Conservation (phyloP, 2,113 vertebrate genomes). For the Chaetura pelagica region DNA sequence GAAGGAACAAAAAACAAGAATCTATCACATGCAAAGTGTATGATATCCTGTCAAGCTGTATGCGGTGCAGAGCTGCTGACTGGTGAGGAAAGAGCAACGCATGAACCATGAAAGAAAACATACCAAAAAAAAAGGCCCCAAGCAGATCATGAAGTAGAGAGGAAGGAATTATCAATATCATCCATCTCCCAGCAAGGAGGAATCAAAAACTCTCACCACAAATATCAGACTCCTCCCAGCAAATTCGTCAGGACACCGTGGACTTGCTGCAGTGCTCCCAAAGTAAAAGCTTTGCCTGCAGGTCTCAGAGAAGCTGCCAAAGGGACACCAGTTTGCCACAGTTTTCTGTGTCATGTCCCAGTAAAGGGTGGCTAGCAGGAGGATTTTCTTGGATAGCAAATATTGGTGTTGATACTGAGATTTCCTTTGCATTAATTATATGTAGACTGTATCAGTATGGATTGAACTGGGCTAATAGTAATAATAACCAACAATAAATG, state of each 20-base stretch:
- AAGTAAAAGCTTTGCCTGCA: neutral
- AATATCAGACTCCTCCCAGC: neutral
- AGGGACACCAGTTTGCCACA: neutral
- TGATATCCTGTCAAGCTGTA: neutral
- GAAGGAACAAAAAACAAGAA: neutral
- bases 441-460: neutral
- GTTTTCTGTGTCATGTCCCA: neutral
- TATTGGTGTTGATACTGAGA: neutral
- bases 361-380: neutral
- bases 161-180: neutral
- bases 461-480: neutral
- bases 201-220: neutral
- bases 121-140: neutral
- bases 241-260: neutral
- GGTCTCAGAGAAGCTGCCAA: rapidly evolving
- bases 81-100: neutral
- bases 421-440: neutral
- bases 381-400: neutral
- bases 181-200: neutral
- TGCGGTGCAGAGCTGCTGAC: neutral
- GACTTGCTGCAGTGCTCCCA: neutral
- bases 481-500: neutral
- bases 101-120: neutral
- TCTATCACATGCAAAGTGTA: neutral
- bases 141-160: neutral